Conservation (phyloP, 2,888 invertebrate genomes). For the Leucophenga montana region DNA sequence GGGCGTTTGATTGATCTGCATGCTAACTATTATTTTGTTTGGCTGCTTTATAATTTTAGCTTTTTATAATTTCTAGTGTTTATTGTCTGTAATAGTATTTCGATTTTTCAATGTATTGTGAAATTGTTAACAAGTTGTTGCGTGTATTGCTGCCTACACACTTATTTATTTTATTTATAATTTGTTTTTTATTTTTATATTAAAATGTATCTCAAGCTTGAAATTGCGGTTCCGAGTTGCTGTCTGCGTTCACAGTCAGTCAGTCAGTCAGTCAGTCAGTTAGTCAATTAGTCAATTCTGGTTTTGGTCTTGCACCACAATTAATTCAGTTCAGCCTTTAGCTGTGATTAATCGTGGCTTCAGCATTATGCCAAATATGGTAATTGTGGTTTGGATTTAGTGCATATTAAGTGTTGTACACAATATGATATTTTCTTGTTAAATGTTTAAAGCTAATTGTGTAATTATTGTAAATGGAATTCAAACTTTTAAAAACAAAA, state of each 20-base stretch:
- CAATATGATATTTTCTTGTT: too few species aligned
- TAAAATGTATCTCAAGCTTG: constrained; percentile 15
- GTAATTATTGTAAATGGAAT: too few species aligned
- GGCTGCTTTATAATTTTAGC: neutral
- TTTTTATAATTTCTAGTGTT: neutral
- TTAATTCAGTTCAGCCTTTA: neutral
- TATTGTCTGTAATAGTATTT: too few species aligned
- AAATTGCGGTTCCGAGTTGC: neutral
- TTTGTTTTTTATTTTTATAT: neutral
- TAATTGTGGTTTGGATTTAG: neutral
- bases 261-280: too few species aligned
- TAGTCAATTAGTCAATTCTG: neutral
- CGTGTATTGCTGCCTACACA: constrained; percentile 8
- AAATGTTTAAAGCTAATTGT: too few species aligned
- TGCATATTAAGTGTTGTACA: too few species aligned
- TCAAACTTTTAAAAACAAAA: too few species aligned
- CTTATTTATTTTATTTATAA: neutral
- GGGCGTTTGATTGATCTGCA: constrained; percentile 52
- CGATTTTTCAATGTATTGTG: constrained; percentile 8
- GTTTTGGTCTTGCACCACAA: neutral
- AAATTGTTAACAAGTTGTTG: constrained; percentile 2
- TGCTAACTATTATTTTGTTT: constrained; percentile 2
- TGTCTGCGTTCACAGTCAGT: too few species aligned
- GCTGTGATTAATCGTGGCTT: neutral
- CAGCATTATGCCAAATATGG: constrained; percentile 3